Conservation (phyloP, 2,113 vertebrate genomes). For the Mesitornis unicolor region DNA sequence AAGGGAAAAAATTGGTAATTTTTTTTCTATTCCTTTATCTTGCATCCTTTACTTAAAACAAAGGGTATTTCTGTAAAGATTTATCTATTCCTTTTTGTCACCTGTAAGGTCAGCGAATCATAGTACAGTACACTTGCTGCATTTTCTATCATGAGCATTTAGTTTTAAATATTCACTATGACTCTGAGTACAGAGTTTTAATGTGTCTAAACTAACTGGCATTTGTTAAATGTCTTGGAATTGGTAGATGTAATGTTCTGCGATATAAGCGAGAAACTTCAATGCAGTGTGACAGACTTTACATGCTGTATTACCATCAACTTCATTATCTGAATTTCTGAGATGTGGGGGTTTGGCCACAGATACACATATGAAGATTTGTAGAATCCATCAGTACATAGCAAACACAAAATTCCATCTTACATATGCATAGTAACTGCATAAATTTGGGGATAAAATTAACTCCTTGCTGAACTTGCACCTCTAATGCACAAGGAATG, state of each 20-base stretch:
- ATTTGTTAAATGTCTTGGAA: neutral
- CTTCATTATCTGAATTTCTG: neutral
- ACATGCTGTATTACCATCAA: neutral
- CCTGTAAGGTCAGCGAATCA: neutral
- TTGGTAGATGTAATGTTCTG: neutral
- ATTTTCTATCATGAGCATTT: neutral
- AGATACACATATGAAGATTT: neutral
- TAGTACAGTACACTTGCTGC: neutral
- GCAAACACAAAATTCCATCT: neutral
- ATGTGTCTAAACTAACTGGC: neutral
- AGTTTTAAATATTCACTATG: neutral
- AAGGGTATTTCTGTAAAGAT: neutral
- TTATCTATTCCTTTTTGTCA: neutral
- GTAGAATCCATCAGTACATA: neutral
- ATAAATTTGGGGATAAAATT: neutral
- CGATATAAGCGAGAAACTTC: neutral
- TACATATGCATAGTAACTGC: neutral
- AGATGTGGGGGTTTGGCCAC: neutral
- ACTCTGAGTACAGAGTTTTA: neutral
- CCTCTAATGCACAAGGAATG: neutral
- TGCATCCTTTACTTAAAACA: neutral
- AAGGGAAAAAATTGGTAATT: neutral
- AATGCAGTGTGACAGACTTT: neutral
- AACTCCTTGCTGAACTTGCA: neutral
- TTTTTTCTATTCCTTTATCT: neutral